Conservation (phyloP, 2,888 invertebrate species). For the Acanthosepion pharaonis region DNA sequence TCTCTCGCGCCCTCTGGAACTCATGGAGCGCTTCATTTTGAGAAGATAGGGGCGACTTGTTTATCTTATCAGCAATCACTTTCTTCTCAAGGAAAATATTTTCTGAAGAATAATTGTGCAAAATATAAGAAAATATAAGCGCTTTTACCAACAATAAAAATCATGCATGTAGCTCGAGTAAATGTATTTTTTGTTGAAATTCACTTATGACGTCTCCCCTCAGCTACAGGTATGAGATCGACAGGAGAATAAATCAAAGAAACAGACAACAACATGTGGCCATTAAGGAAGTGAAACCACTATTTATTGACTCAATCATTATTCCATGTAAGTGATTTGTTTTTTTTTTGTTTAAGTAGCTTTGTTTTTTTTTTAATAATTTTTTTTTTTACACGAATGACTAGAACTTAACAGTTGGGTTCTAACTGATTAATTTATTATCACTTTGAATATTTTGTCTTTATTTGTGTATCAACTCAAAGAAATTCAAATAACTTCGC, state of each 20-base stretch:
- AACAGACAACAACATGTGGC: constrained; percentile 22
- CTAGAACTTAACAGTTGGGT: no score
- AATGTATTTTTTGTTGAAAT: not conserved
- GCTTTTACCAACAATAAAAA: not conserved
- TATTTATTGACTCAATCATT: no score
- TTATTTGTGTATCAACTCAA: no score
- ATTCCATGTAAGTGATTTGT: no score
- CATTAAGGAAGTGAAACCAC: not conserved
- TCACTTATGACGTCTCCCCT: not conserved
- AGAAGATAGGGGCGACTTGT: no score
- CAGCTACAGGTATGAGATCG: not conserved
- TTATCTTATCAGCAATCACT: not conserved
- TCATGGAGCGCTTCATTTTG: not conserved
- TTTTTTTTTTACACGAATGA: no score
- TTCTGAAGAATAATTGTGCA: not conserved
- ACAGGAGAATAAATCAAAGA: not conserved
- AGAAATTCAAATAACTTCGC: no score
- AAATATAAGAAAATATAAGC: not conserved
- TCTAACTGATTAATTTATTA: no score
- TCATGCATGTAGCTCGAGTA: not conserved
- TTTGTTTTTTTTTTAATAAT: no score
- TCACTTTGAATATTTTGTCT: no score
- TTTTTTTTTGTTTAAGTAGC: no score
- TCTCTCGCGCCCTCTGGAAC: constrained; percentile 16
- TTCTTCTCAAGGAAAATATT: not conserved